Evolutionary conservation across 2,888 invertebrate genomes (phyloP), one percentile per base, ranked within the genome.

Genomic region (Epirrhoe tristata): DNA sequence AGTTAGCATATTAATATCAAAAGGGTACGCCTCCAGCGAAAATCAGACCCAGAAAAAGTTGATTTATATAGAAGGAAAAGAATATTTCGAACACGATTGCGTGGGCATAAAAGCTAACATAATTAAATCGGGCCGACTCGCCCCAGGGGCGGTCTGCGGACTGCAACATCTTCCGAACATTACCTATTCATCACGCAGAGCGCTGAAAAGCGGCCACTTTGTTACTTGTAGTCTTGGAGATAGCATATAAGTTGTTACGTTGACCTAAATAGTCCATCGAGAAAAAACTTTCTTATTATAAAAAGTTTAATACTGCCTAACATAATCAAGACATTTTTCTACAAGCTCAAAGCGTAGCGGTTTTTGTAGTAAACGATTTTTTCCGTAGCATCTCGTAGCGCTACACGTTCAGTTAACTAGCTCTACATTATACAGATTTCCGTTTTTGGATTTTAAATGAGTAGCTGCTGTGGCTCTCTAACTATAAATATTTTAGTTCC

Each of bases 151-250:
- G 67, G 66, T 58, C 72, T 66, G 53, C 46, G 77, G 76, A 69
- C 72, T 73, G 73, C 79, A 80, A 81, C 80, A 80, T 82, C 81
- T 81, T 80, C 77, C 75, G 77, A 72, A 84, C 85, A 85, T 88
- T 84, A 86, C 81, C 85, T 82, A 88, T 88, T 85, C 86, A 86
- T 88, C 88, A 87, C 82, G 77, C 75, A 78, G 76, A 79, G 77
- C 76, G 77, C 78, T 83, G 82, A 85, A 88, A 87, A 86, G 83
- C 84, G 80, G 71, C 81, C 84, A 84, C 85, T 87, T 84, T 80
- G 83, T 82, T 83, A 77, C 77, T 61, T 58, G 43, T 68, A 58
- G 50, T 64, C 53, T 12, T 39, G 51, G 61, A 55, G 61, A 48
- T 53, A 48, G 60, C 46, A 39, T 24, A n/a, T 32, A 48, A 16